Percentiles rank a stretch among this genome's conserved stretches.
phyloP scores from a whole-genome alignment of 2,113 vertebrate species.

The Cheirogaleus medius region DNA sequence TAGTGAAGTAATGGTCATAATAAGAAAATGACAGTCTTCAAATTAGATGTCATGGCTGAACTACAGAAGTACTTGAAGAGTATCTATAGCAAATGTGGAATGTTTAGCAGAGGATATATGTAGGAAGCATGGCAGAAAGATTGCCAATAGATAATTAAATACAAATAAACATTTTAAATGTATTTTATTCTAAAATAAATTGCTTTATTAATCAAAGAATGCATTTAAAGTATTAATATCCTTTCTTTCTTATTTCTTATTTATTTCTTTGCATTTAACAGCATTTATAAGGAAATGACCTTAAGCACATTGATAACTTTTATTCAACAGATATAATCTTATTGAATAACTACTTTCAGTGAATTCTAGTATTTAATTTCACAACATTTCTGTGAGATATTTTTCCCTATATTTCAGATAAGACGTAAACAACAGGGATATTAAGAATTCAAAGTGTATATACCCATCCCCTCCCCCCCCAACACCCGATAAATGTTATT shows the following conservation, averaged over 20 bases:
- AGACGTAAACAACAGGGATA: rapidly evolving
- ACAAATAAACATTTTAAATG: neutral
- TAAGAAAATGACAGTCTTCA: neutral
- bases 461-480: too few relatives aligned
- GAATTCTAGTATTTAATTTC: neutral
- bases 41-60: neutral
- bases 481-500: too few relatives aligned
- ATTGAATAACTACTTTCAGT: neutral
- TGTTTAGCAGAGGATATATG: neutral
- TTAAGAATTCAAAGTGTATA: neutral
- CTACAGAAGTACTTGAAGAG: neutral
- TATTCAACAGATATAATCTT: neutral
- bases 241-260: neutral
- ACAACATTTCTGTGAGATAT: neutral
- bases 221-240: neutral
- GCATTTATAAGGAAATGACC: neutral
- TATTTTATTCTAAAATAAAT: neutral
- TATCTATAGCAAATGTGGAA: neutral
- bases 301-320: neutral
- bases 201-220: neutral
- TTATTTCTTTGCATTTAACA: neutral
- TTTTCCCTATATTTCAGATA: neutral
- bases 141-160: neutral
- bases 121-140: neutral
- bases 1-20: neutral